Evolutionary conservation across 2,888 invertebrate genomes (phyloP).

Genomic region (Meiosimyza platycephala): DNA sequence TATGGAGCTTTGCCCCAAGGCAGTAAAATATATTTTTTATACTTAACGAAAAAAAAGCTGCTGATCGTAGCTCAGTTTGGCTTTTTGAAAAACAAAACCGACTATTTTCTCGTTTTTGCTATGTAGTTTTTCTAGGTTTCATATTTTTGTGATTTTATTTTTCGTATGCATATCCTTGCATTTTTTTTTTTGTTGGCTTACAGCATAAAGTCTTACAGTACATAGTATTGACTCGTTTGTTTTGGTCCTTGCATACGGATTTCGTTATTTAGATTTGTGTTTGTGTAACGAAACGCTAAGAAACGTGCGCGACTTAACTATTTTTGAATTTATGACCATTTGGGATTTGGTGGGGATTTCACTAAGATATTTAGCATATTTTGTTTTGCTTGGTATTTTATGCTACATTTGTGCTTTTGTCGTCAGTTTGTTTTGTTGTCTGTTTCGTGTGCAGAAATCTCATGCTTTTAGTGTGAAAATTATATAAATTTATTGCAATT

Average conservation of each 20-base stretch:
- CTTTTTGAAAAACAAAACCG: constrained; percentile 1
- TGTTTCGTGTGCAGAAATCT: constrained; percentile 42
- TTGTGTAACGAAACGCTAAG: constrained; percentile 21
- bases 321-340: constrained; percentile 62
- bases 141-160: constrained; percentile 6
- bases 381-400: constrained; percentile 6
- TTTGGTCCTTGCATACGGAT: constrained; percentile 19
- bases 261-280: constrained; percentile 17
- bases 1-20: constrained; percentile 9
- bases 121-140: neutral
- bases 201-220: neutral
- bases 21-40: neutral
- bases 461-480: constrained; percentile 51
- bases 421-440: constrained; percentile 13
- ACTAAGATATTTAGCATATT: constrained; percentile 46
- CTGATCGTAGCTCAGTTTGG: neutral
- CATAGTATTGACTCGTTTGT: neutral
- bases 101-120: neutral
- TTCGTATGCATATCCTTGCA: constrained; percentile 13
- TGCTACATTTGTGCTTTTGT: constrained; percentile 16
- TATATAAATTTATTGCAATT: constrained; percentile 63
- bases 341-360: constrained; percentile 51
- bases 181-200: neutral
- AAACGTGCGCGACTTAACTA: constrained; percentile 51
- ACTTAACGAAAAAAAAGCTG: neutral